Evolutionary conservation across 2,888 invertebrate species (phyloP).

Genomic region (Macaria notata): DNA sequence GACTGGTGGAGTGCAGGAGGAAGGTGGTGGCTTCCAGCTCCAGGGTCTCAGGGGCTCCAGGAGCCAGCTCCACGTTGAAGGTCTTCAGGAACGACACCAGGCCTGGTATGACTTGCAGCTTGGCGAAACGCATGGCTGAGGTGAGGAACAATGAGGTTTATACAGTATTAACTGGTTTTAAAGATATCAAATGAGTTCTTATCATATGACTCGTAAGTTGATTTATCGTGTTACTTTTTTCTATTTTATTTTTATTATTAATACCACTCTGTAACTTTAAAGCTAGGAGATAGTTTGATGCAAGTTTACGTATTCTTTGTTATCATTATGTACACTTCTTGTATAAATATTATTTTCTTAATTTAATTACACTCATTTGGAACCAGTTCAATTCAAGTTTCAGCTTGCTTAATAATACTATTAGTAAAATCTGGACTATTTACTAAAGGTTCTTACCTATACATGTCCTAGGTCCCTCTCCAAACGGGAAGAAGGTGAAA

Average conservation of each 20-base stretch:
- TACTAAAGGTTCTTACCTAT: constrained; percentile 35
- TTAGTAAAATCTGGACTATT: background rate
- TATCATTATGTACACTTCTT: too few relatives aligned
- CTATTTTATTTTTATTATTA: background rate
- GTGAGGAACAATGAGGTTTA: constrained; percentile 11
- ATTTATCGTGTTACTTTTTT: background rate
- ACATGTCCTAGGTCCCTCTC: constrained; percentile 48
- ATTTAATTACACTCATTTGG: too few relatives aligned
- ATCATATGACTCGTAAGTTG: too few relatives aligned
- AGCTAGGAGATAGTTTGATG: background rate
- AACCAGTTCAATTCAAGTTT: too few relatives aligned
- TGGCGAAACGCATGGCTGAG: constrained; percentile 44
- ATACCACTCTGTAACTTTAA: background rate
- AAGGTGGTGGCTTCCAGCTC: constrained; percentile 11
- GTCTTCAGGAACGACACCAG: constrained; percentile 42
- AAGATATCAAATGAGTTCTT: background rate
- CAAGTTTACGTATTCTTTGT: too few relatives aligned
- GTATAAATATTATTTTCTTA: too few relatives aligned
- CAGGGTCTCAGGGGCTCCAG: constrained; percentile 27
- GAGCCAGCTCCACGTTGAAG: constrained; percentile 35
- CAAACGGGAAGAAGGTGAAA: constrained; percentile 47
- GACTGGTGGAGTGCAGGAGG: constrained; percentile 7
- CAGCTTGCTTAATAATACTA: too few relatives aligned
- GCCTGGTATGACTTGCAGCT: constrained; percentile 42
- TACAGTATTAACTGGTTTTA: background rate